Conservation (phyloP, 2,797 vertebrate genomes). For the Morus bassanus region DNA sequence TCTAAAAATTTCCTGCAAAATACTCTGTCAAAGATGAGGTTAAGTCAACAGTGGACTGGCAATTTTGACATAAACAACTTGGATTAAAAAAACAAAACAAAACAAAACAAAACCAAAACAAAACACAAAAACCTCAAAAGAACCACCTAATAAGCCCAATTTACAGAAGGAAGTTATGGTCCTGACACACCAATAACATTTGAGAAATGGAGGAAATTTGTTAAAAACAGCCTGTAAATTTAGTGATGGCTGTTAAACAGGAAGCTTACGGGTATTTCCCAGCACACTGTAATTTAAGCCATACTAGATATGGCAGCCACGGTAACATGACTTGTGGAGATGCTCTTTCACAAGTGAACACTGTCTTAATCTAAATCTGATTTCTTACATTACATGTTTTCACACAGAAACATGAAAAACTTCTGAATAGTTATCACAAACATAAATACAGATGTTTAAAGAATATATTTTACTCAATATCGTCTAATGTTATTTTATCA, state of each 20-base stretch:
- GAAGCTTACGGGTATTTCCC: background rate
- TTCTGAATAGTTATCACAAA: background rate
- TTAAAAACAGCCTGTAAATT: background rate
- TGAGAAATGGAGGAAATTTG: background rate
- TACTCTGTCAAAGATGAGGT: background rate
- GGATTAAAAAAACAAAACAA: background rate
- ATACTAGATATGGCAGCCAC: background rate
- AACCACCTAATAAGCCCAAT: background rate
- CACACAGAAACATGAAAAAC: background rate
- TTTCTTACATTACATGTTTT: background rate
- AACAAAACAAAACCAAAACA: background rate
- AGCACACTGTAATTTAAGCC: background rate
- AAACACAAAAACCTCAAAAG: background rate
- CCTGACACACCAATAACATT: background rate
- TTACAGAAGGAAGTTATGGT: background rate
- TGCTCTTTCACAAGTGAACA: background rate
- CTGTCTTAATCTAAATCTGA: background rate
- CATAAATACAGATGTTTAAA: background rate
- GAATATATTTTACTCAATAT: background rate
- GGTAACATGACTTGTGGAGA: background rate
- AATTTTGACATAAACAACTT: background rate
- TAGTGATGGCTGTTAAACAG: background rate
- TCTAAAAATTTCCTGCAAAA: background rate
- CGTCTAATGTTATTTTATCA: background rate
- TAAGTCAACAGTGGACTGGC: background rate